phyloP scores from a whole-genome alignment of 2,113 vertebrate genomes.

The Cervus canadensis region DNA sequence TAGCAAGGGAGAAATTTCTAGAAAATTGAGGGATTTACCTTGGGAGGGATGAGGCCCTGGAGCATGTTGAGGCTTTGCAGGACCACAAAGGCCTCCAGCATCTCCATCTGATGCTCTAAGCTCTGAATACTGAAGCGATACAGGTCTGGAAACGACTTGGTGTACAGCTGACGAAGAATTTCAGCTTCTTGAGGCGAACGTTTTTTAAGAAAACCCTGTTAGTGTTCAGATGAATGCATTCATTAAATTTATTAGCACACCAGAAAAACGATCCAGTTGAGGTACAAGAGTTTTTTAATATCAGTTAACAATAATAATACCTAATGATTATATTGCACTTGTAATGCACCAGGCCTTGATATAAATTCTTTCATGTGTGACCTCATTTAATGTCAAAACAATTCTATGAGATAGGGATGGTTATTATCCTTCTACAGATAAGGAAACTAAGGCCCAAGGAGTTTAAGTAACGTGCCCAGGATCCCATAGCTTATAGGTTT shows the following conservation, averaged over 20 bases:
- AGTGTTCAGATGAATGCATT: neutral
- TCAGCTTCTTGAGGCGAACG: slow-evolving; percentile 85
- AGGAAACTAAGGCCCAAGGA: neutral
- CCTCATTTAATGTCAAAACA: neutral
- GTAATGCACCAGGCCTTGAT: neutral
- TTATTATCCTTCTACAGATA: neutral
- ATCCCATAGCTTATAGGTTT: no score
- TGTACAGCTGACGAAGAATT: slow-evolving; percentile 87
- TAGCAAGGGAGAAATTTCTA: neutral
- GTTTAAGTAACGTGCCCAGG: neutral
- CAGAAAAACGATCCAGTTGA: neutral
- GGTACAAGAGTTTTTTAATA: neutral
- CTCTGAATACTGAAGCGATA: slow-evolving; percentile 88
- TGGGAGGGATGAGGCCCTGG: slow-evolving; percentile 91
- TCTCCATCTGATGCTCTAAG: slow-evolving; percentile 90
- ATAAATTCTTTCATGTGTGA: neutral
- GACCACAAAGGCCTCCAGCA: slow-evolving; percentile 94
- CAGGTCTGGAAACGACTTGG: slow-evolving; percentile 87
- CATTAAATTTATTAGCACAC: neutral
- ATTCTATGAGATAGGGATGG: neutral
- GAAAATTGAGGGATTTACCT: slow-evolving; percentile 76
- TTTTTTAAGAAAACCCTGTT: slow-evolving; percentile 91
- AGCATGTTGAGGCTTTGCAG: slow-evolving; percentile 93
- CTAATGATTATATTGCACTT: neutral
- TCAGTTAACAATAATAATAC: neutral